Evolutionary conservation across 1,140 invertebrate species (phyloP).

Genomic region (Carcinoscorpius rotundicauda): DNA sequence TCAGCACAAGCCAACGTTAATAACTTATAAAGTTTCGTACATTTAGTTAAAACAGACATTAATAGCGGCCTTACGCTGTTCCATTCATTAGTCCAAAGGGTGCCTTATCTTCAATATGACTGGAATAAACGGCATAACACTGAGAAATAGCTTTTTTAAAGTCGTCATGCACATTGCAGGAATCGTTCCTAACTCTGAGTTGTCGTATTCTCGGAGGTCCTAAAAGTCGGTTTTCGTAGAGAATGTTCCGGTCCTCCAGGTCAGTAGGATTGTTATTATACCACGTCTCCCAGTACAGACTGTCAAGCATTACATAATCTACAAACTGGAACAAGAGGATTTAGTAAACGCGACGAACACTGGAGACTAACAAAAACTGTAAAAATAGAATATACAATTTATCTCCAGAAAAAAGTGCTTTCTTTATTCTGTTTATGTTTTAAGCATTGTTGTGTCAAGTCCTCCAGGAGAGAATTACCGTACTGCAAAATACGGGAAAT

Average conservation of each 20-base stretch:
- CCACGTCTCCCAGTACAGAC: slow-evolving; percentile 49
- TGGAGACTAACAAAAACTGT: no score
- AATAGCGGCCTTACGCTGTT: slow-evolving; percentile 15
- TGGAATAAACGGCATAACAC: slow-evolving; percentile 40
- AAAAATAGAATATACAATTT: no score
- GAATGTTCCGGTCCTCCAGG: slow-evolving; percentile 33
- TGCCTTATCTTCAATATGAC: not conserved
- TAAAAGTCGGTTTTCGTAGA: slow-evolving; percentile 26
- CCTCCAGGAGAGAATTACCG: no score
- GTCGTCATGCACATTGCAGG: slow-evolving; percentile 45
- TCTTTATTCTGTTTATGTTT: no score
- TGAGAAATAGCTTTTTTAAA: slow-evolving; percentile 42
- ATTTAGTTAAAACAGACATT: no score
- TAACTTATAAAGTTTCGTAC: no score
- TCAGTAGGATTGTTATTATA: slow-evolving; percentile 35
- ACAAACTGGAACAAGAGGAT: slow-evolving; percentile 37
- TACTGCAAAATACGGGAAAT: no score
- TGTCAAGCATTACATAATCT: slow-evolving; percentile 40
- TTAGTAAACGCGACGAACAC: no score
- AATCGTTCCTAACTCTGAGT: slow-evolving; percentile 43
- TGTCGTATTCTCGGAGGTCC: slow-evolving; percentile 49
- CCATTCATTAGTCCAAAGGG: not conserved
- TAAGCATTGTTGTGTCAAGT: no score
- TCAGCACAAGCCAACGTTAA: no score
- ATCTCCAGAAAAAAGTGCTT: no score